Evolutionary conservation across 2,888 invertebrate species (phyloP).

Genomic region (Mamestra brassicae): DNA sequence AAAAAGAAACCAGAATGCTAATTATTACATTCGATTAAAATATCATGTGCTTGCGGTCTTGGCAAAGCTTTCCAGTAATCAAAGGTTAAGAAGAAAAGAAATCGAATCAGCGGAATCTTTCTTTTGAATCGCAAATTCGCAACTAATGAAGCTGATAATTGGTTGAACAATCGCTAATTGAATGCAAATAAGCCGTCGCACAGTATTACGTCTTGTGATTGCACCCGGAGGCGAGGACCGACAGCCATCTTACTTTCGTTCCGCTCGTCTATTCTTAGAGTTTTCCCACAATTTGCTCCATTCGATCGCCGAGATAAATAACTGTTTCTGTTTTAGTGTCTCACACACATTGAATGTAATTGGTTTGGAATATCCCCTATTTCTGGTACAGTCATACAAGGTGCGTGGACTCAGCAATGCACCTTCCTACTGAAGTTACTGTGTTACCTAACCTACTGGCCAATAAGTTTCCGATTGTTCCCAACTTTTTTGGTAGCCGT

Average conservation of each 20-base stretch:
- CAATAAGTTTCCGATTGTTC: conserved; percentile 27
- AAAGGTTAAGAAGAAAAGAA: conserved; percentile 20
- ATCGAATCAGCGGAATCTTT: conserved; percentile 25
- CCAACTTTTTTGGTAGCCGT: conserved; percentile 22
- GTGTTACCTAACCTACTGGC: conserved; percentile 11
- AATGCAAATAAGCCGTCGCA: conserved; percentile 59
- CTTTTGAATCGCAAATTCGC: conserved; percentile 25
- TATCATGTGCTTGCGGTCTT: background rate
- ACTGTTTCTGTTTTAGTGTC: conserved; percentile 53
- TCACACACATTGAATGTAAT: conserved; percentile 44
- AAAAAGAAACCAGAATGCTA: conserved; percentile 5
- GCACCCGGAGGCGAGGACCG: conserved; percentile 67
- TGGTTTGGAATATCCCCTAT: conserved; percentile 41
- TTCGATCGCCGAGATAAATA: conserved; percentile 75
- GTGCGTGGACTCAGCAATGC: background rate
- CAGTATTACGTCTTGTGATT: conserved; percentile 61
- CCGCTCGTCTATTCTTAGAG: conserved; percentile 80
- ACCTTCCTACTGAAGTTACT: conserved; percentile 12
- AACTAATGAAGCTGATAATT: conserved; percentile 43
- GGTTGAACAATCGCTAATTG: conserved; percentile 54
- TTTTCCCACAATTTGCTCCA: conserved; percentile 84
- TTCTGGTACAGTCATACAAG: conserved; percentile 29
- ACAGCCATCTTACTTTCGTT: conserved; percentile 82
- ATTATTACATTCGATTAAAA: background rate
- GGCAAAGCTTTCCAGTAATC: conserved; percentile 3